These are phyloP conservation scores for Orius laevigatus DNA, from an alignment of 1,140 invertebrate species.

Conservation along the genomic window DNA sequence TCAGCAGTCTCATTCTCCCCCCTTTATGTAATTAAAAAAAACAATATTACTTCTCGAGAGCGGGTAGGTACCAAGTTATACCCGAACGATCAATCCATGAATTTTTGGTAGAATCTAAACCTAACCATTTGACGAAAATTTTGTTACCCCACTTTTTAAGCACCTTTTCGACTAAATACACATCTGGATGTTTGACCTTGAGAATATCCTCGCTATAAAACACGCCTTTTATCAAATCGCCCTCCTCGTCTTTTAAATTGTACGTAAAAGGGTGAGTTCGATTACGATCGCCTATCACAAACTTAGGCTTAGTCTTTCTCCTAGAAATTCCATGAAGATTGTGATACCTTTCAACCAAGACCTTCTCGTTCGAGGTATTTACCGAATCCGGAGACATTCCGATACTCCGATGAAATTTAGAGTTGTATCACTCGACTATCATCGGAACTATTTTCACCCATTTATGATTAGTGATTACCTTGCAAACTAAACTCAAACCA, in stretches of 20 bases:
- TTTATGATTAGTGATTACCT: neutral
- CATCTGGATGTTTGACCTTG: conserved; percentile 20
- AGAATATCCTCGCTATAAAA: conserved; percentile 14
- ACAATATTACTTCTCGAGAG: too few species aligned
- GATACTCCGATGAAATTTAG: conserved; percentile 6
- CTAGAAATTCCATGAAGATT: too few species aligned
- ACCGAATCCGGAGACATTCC: neutral
- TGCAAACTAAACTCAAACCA: neutral
- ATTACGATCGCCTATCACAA: conserved; percentile 8
- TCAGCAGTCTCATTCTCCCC: too few species aligned
- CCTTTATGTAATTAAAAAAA: too few species aligned
- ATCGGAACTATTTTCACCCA: neutral
- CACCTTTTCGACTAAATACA: conserved; percentile 24
- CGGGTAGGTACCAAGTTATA: too few species aligned
- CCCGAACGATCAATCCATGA: conserved; percentile 1
- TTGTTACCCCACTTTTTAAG: conserved; percentile 12
- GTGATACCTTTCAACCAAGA: neutral
- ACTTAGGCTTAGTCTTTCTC: neutral
- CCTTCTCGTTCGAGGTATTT: neutral
- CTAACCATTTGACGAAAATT: conserved; percentile 16
- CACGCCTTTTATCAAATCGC: conserved; percentile 1
- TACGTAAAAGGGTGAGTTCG: conserved; percentile 6
- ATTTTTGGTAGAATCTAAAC: conserved; percentile 8
- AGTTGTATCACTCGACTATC: neutral
- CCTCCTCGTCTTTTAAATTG: conserved; percentile 8